A percentile compares a stretch with the other conserved stretches of the same genome.
Evolutionary conservation across 2,888 invertebrate species (phyloP).

Genomic region (Onchidella celtica): DNA sequence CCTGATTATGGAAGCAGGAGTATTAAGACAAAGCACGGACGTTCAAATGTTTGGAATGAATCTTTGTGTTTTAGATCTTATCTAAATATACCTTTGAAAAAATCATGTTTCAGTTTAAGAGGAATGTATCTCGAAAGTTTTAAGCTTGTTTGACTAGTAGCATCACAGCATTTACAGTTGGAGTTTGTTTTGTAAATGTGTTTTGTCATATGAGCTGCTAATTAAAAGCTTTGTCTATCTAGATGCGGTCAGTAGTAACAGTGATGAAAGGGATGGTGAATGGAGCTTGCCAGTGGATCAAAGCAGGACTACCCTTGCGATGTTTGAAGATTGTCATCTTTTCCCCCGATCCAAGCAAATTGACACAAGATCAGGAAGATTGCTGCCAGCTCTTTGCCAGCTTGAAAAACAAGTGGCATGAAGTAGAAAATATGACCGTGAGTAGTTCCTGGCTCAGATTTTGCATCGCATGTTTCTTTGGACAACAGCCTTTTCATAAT

Average conservation of each 20-base stretch:
- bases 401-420: constrained; percentile 30
- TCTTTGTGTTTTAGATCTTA: too few species aligned
- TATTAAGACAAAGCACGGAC: too few species aligned
- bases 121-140: too few species aligned
- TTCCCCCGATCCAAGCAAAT: constrained; percentile 38
- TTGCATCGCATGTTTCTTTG: neutral
- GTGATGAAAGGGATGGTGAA: constrained; percentile 68
- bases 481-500: too few species aligned
- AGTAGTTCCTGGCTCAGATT: neutral
- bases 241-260: constrained; percentile 28
- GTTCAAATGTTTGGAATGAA: too few species aligned
- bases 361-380: neutral
- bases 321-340: constrained; percentile 74
- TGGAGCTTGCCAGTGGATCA: constrained; percentile 74
- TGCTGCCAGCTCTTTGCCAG: constrained; percentile 22
- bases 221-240: too few species aligned
- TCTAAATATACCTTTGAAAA: too few species aligned
- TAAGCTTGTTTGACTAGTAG: too few species aligned
- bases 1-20: too few species aligned
- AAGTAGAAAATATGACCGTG: neutral
- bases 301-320: constrained; percentile 73
- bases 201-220: too few species aligned
- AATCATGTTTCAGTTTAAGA: too few species aligned
- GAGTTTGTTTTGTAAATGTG: neutral
- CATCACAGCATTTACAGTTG: too few species aligned